Conservation (phyloP, 1,140 invertebrate species). For the Euwallacea fornicatus region DNA sequence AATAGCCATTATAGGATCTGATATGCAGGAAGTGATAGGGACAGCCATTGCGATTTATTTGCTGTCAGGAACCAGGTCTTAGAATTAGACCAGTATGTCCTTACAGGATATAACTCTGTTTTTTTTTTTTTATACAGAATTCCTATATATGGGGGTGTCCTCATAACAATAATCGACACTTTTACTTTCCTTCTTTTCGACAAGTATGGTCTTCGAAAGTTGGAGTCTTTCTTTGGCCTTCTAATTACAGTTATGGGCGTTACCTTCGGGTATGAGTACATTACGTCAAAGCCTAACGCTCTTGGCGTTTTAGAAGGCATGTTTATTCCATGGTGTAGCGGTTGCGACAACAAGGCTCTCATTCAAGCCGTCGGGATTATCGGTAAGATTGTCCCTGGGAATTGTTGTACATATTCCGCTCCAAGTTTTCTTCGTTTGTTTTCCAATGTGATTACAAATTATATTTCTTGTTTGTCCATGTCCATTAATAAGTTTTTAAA, state of each 20-base stretch:
- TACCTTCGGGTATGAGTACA: slow-evolving; percentile 89
- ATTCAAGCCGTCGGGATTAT: slow-evolving; percentile 86
- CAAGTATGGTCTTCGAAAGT: slow-evolving; percentile 87
- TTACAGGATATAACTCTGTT: not conserved
- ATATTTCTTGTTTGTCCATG: too few species aligned
- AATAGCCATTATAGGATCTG: slow-evolving; percentile 91
- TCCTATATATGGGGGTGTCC: slow-evolving; percentile 81
- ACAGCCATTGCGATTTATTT: slow-evolving; percentile 90
- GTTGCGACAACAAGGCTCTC: slow-evolving; percentile 71
- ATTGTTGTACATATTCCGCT: not conserved
- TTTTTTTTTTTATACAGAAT: slow-evolving; percentile 61
- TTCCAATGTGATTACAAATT: too few species aligned
- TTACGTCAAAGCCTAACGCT: slow-evolving; percentile 74
- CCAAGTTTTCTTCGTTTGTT: not conserved
- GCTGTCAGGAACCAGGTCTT: slow-evolving; percentile 76
- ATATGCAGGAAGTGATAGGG: slow-evolving; percentile 94
- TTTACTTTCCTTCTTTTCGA: slow-evolving; percentile 92
- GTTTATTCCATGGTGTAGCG: slow-evolving; percentile 79
- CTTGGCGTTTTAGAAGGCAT: slow-evolving; percentile 76
- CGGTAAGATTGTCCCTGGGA: slow-evolving; percentile 55
- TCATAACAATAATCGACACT: slow-evolving; percentile 89
- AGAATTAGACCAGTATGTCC: not conserved
- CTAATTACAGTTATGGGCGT: slow-evolving; percentile 86
- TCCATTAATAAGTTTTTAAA: too few species aligned
- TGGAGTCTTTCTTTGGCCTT: slow-evolving; percentile 86